Percentiles rank a stretch among this genome's conserved stretches.
These are phyloP conservation scores for Neelides folsomi DNA, from an alignment of 2,888 invertebrate genomes.

Conservation along the genomic window DNA sequence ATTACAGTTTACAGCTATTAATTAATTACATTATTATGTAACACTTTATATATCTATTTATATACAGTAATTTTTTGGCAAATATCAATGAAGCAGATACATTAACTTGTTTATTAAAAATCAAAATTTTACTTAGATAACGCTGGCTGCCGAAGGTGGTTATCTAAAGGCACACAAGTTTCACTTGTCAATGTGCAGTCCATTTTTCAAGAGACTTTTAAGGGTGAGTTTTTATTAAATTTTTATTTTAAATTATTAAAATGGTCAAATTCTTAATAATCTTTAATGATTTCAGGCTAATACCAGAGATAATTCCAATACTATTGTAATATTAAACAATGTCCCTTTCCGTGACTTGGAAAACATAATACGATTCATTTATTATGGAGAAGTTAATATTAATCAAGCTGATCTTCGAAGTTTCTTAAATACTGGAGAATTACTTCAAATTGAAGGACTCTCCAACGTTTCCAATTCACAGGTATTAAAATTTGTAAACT, in stretches of 20 bases:
- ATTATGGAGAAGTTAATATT: slow-evolving; percentile 28
- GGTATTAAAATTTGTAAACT: too few relatives aligned
- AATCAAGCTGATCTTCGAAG: slow-evolving; percentile 18
- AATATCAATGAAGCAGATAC: too few relatives aligned
- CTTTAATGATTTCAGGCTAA: slow-evolving; percentile 9
- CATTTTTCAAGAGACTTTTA: slow-evolving; percentile 28
- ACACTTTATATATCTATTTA: too few relatives aligned
- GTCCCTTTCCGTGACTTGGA: slow-evolving; percentile 25
- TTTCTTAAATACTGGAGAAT: slow-evolving; percentile 24
- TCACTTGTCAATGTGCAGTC: slow-evolving; percentile 22
- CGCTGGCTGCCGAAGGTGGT: slow-evolving; percentile 23
- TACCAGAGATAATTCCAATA: slow-evolving; percentile 7
- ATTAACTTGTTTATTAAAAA: too few relatives aligned
- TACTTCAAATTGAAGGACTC: slow-evolving; percentile 29
- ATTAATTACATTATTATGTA: too few relatives aligned
- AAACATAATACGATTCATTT: slow-evolving; percentile 22
- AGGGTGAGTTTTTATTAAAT: slow-evolving; percentile 13
- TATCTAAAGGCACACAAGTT: slow-evolving; percentile 25
- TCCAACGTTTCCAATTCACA: slow-evolving; percentile 1
- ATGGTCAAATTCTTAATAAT: too few relatives aligned
- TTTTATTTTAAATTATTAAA: background rate
- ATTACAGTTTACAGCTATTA: too few relatives aligned
- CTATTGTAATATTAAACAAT: slow-evolving; percentile 20
- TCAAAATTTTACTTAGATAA: too few relatives aligned
- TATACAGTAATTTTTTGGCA: too few relatives aligned